These are phyloP conservation scores for Drosophila longiperda DNA, from an alignment of 2,888 invertebrate species.

Conservation along the genomic window DNA sequence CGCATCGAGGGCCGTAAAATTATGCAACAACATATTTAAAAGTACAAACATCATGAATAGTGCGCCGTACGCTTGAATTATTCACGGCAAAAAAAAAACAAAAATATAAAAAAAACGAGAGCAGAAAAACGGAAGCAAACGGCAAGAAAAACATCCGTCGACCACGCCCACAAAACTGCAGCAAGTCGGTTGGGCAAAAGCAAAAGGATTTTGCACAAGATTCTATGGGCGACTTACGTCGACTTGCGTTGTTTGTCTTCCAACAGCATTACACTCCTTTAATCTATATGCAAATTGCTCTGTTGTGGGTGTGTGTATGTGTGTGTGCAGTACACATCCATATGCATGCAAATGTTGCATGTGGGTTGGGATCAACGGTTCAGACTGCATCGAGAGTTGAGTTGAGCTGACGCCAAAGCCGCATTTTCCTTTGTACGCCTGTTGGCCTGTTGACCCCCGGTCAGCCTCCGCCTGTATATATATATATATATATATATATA, in stretches of 20 bases:
- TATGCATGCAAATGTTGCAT: constrained; percentile 26
- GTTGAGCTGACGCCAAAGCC: constrained; percentile 37
- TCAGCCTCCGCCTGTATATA: not conserved
- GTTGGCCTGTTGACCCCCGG: constrained; percentile 29
- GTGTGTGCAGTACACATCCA: constrained; percentile 1
- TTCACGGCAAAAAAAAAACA: constrained; percentile 10
- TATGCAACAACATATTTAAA: constrained; percentile 53
- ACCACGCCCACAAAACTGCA: constrained; percentile 36
- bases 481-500: not conserved
- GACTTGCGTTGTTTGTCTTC: constrained; percentile 52
- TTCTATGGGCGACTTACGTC: constrained; percentile 40
- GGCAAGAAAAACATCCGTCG: constrained; percentile 29
- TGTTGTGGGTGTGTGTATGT: constrained; percentile 14
- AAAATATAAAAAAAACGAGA: constrained; percentile 10
- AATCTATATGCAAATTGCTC: constrained; percentile 66
- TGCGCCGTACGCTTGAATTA: constrained; percentile 21
- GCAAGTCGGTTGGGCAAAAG: constrained; percentile 3
- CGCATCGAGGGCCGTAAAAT: constrained; percentile 29
- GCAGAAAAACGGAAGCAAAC: constrained; percentile 23
- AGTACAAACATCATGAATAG: constrained; percentile 18
- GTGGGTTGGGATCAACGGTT: constrained; percentile 14
- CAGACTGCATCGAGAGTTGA: constrained; percentile 31
- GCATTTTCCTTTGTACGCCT: constrained; percentile 34
- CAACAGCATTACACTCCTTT: constrained; percentile 47
- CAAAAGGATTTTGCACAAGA: constrained; percentile 32